Base-by-base conservation (phyloP, 2,113 vertebrate species). In the Ondatra zibethicus region DNA sequence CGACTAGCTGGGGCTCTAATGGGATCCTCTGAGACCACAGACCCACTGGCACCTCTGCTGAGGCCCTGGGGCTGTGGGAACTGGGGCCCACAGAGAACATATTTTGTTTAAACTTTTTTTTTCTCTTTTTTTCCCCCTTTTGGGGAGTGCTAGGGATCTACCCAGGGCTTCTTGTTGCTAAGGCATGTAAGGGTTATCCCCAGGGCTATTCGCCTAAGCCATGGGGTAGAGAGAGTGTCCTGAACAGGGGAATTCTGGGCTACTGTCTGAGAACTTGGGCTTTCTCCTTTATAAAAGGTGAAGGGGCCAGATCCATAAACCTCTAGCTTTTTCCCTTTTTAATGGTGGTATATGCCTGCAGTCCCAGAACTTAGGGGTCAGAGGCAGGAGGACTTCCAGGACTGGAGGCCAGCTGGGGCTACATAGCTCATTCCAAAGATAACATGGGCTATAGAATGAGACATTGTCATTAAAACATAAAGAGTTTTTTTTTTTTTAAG, bases 41-140 rank as follows among this genome's bases (percentile, higher is more conserved):
- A 42, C 47, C 94, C 76, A 36, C 11, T 0, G 78, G 75, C 81
- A 23, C 36, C 76, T 80, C 77, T 50, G 72, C 95, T 80, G 86
- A 75, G 86, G 42, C 17, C 25, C 87, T 47, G 73, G 92, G 45
- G 47, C 82, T 5, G 21, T 95, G 97, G 96, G 90, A 96, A 95
- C 80, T 1, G 45, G 55, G 61, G 31, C 80, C 75, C 0, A 52
- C 21, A 0, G 11, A 25, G 63, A n/a, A 47, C 84, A 50, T 58
- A 58, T 58, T 58, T 58, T 58, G 58, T 58, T 58, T 58, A 58
- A 58, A 58, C 58, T 58, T 58, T 58, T 58, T 58, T 55, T 58
- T 39, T 14, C n/a, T n/a, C n/a, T 17, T 17, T 65, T 10, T 63
- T 7, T 3, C 31, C 10, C 2, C 1, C 29, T 13, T 70, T 50